phyloP scores from a whole-genome alignment of 2,888 invertebrate genomes.

The Ormyrus pomaceus region DNA sequence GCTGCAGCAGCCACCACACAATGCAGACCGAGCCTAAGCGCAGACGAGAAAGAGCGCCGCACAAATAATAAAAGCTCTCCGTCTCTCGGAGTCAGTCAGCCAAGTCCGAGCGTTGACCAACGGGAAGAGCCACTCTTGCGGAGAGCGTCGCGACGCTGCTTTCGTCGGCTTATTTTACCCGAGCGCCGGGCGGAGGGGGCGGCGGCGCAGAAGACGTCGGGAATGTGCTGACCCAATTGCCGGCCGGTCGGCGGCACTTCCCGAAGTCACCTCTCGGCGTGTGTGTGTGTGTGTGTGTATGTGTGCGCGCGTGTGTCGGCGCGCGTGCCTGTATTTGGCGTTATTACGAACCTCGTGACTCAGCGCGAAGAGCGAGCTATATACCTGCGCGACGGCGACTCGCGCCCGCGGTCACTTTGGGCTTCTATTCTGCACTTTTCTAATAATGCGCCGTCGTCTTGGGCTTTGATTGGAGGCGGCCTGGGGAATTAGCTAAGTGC shows the following conservation, averaged over 20 bases:
- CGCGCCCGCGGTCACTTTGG: not conserved
- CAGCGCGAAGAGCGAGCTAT: constrained; percentile 15
- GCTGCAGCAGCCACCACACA: too few relatives aligned
- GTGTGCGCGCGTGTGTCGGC: not conserved
- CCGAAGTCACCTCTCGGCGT: constrained; percentile 9
- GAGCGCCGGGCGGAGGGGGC: not conserved
- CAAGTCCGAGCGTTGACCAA: constrained; percentile 37
- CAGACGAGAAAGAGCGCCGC: not conserved
- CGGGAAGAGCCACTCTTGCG: constrained; percentile 17
- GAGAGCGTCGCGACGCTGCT: not conserved
- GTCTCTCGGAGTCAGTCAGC: constrained; percentile 11
- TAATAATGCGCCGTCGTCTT: constrained; percentile 2
- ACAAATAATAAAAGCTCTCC: too few relatives aligned
- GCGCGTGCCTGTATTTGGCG: constrained; percentile 38
- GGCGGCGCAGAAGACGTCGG: not conserved
- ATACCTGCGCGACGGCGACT: not conserved
- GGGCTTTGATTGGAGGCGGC: not conserved
- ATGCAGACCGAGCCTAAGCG: too few relatives aligned
- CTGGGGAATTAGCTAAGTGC: not conserved
- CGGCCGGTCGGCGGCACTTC: constrained; percentile 5
- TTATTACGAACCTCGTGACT: constrained; percentile 40
- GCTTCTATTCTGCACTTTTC: not conserved
- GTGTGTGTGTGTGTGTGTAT: not conserved
- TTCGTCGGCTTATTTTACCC: constrained; percentile 24
- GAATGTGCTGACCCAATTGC: constrained; percentile 48